These are phyloP conservation scores for Crocodylus rhombifer DNA, from an alignment of 2,797 vertebrate species.

Conservation along the genomic window DNA sequence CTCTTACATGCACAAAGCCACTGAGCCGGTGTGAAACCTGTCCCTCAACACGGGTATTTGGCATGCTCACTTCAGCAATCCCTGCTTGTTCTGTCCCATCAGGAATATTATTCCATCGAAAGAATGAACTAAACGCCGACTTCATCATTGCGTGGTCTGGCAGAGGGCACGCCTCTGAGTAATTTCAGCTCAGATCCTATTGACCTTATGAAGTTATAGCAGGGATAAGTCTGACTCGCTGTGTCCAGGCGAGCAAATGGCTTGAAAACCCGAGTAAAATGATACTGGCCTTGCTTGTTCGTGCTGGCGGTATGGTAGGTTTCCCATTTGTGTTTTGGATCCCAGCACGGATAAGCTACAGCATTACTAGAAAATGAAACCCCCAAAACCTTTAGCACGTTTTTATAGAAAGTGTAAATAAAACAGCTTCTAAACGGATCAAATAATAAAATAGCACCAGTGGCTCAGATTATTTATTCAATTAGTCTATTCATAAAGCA, in stretches of 20 bases:
- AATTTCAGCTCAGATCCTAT: background rate
- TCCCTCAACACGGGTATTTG: background rate
- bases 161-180: background rate
- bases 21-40: no score
- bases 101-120: background rate
- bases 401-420: background rate
- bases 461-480: conserved; percentile 53
- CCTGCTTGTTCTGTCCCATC: background rate
- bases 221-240: background rate
- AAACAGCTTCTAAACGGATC: background rate
- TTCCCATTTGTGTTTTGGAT: background rate
- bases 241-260: background rate
- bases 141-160: no score
- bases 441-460: background rate
- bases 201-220: no score
- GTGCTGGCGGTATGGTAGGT: background rate
- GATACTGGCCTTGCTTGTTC: background rate
- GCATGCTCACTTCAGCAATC: no score
- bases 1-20: no score
- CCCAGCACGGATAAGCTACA: fast-evolving
- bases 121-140: background rate
- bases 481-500: conserved; percentile 52
- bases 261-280: background rate
- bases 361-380: background rate
- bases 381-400: background rate